Percentiles rank a stretch among this genome's conserved stretches.
These are phyloP conservation scores for Hipposideros larvatus DNA, from an alignment of 2,797 vertebrate species.

Conservation along the genomic window DNA sequence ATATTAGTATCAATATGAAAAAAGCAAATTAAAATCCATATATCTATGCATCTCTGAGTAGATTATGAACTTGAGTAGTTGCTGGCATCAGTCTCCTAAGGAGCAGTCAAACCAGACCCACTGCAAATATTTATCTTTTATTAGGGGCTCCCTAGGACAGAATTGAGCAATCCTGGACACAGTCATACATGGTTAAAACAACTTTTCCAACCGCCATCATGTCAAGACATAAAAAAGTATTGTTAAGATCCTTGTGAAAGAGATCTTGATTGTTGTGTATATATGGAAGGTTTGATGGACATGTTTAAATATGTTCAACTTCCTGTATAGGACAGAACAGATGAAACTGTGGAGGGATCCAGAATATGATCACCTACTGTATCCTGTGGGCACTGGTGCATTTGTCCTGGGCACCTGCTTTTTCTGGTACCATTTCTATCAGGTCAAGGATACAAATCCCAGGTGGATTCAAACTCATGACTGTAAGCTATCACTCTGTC, in stretches of 20 bases:
- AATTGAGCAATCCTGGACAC: neutral
- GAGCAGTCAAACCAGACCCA: constrained; percentile 6
- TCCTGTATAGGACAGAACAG: neutral
- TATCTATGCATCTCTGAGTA: neutral
- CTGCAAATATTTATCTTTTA: neutral
- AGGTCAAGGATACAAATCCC: neutral
- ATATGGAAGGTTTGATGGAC: neutral
- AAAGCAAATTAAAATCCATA: neutral
- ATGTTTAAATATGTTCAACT: neutral
- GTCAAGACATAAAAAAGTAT: neutral
- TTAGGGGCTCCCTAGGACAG: neutral
- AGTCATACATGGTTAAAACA: neutral
- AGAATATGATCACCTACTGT: neutral
- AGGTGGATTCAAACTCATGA: neutral
- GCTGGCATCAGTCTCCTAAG: neutral
- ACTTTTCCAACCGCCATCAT: neutral
- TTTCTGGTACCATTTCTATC: neutral
- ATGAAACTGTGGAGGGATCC: neutral
- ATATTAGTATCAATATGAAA: neutral
- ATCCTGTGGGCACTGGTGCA: neutral
- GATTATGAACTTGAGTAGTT: neutral
- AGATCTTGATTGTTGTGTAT: neutral
- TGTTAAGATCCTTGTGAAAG: neutral
- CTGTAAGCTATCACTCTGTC: neutral
- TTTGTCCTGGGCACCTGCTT: neutral